Evolutionary conservation across 2,888 invertebrate genomes (phyloP).

Genomic region (Pegoplata infirma): DNA sequence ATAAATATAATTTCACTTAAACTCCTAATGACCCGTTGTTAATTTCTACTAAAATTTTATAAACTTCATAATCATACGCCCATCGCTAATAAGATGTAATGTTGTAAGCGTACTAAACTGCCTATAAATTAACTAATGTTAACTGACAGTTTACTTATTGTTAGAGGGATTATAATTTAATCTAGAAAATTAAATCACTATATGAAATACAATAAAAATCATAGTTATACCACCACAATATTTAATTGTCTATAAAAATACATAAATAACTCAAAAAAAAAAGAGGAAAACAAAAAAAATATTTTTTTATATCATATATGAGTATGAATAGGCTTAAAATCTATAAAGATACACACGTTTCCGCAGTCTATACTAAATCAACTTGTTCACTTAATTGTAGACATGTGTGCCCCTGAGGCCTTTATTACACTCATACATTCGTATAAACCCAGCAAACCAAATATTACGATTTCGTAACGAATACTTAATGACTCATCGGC

Average conservation of each 20-base stretch:
- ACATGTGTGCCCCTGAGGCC: constrained; percentile 22
- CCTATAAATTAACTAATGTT: constrained; percentile 5
- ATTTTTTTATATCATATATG: background rate
- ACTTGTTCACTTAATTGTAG: constrained; percentile 36
- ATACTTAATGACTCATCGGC: too few species aligned
- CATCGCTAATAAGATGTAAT: too few species aligned
- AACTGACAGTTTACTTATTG: constrained; percentile 2
- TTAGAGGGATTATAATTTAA: constrained; percentile 7
- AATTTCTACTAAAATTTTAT: too few species aligned
- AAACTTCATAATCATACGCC: too few species aligned
- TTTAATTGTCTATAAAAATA: background rate
- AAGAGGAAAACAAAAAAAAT: constrained; percentile 12
- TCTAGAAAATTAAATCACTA: background rate
- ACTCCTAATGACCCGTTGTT: too few species aligned
- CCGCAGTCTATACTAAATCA: background rate
- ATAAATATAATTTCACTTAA: too few species aligned
- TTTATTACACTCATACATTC: too few species aligned
- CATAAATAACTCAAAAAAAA: constrained; percentile 12
- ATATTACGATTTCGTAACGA: too few species aligned
- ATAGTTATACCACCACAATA: background rate
- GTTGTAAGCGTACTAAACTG: too few species aligned
- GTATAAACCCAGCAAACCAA: too few species aligned
- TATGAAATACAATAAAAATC: background rate
- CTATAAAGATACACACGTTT: constrained; percentile 1
- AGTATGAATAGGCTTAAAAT: background rate